A percentile compares a stretch with the other conserved stretches of the same genome.
Conservation (phyloP, 2,113 vertebrate genomes). For the Tragulus kanchil region DNA sequence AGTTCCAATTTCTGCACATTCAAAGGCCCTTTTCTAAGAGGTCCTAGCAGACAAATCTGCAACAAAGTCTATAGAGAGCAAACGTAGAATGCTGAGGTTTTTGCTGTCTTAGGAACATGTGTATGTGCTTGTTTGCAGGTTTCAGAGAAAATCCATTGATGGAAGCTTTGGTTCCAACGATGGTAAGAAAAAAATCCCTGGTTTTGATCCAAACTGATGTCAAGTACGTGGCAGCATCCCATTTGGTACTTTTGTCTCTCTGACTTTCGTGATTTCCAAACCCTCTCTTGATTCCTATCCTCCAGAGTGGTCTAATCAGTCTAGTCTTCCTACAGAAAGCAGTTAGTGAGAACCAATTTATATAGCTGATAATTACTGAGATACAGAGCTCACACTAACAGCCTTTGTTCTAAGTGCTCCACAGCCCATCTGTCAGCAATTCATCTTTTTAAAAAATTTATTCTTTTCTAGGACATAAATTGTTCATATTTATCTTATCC, state of each 20-base stretch:
- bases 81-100: conserved; percentile 25
- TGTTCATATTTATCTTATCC: not conserved
- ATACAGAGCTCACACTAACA: not conserved
- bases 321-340: not conserved
- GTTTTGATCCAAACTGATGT: not conserved
- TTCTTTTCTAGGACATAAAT: not conserved
- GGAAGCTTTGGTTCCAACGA: conserved; percentile 83
- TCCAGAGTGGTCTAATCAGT: not conserved
- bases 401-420: not conserved
- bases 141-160: conserved; percentile 82
- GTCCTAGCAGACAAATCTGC: not conserved
- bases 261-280: conserved; percentile 39
- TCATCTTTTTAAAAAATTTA: not conserved
- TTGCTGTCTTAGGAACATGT: conserved; percentile 38
- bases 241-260: not conserved
- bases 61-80: not conserved
- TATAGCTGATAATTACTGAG: not conserved
- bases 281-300: not conserved
- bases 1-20: not conserved
- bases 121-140: conserved; percentile 83
- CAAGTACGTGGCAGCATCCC: not conserved
- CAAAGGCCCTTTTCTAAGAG: conserved; percentile 17
- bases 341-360: not conserved
- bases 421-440: not conserved
- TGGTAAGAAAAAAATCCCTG: conserved; percentile 83